phyloP scores from a whole-genome alignment of 2,888 invertebrate species.

The Idaea dimidiata region DNA sequence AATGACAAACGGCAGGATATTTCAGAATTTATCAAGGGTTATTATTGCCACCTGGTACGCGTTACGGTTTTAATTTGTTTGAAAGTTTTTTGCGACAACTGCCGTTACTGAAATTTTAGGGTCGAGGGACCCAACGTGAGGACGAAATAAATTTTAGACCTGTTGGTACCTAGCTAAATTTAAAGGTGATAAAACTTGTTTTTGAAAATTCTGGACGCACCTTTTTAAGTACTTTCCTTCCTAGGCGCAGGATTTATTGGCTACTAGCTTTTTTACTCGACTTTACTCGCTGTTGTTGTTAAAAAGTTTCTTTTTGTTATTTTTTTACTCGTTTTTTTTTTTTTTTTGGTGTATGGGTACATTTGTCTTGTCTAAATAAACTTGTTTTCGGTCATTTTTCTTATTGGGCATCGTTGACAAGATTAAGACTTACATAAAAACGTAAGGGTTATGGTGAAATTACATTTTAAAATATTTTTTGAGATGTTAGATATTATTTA shows the following conservation, averaged over 20 bases:
- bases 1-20: neutral
- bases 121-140: slow-evolving; percentile 1
- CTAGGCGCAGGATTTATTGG: neutral
- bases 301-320: no score
- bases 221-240: neutral
- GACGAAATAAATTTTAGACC: neutral
- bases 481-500: no score
- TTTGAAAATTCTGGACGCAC: neutral
- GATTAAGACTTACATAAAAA: no score
- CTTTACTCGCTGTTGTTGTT: no score
- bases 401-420: no score
- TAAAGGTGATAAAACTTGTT: neutral
- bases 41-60: neutral
- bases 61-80: neutral
- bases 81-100: neutral
- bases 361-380: no score
- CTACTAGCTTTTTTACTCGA: neutral
- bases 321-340: no score
- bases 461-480: no score
- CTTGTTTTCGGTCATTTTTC: no score
- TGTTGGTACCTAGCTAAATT: neutral
- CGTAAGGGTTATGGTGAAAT: no score
- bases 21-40: neutral
- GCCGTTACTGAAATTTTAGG: neutral
- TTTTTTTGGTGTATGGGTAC: no score